These are phyloP conservation scores for Heliconius cydno DNA, from an alignment of 2,888 invertebrate genomes.

Conservation along the genomic window DNA sequence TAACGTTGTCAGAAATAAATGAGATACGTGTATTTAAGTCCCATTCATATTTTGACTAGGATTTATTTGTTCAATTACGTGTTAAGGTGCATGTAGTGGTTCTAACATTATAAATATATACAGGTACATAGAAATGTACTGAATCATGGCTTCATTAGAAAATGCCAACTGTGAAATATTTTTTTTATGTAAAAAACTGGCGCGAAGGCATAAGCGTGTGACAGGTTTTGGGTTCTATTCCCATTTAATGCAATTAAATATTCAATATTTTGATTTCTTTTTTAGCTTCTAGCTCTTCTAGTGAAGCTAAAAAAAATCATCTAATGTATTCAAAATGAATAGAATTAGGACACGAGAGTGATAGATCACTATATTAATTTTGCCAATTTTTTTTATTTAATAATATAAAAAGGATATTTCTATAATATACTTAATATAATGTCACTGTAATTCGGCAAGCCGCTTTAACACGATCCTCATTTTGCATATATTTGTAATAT, in stretches of 20 bases:
- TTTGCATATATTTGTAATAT: conserved; percentile 23
- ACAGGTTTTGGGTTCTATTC: too few species aligned
- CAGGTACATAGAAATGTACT: not conserved
- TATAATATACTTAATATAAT: not conserved
- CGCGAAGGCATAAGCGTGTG: too few species aligned
- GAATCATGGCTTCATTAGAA: not conserved
- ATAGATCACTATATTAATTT: not conserved
- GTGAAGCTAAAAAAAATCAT: too few species aligned
- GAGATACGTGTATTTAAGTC: not conserved
- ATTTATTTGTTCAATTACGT: conserved; percentile 3
- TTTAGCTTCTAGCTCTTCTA: too few species aligned
- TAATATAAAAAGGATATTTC: not conserved
- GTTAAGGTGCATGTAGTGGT: not conserved
- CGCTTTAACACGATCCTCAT: not conserved
- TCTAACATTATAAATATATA: not conserved
- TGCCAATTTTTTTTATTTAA: not conserved
- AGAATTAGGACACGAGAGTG: not conserved
- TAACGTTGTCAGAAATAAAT: conserved; percentile 29
- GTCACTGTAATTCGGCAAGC: conserved; percentile 8
- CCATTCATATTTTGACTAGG: conserved; percentile 15
- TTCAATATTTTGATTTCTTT: too few species aligned
- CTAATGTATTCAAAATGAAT: too few species aligned
- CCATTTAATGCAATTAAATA: too few species aligned
- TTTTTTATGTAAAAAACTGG: too few species aligned
- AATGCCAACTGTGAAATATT: too few species aligned